These are phyloP conservation scores for Dicyrtoma fusca DNA, from an alignment of 2,888 invertebrate genomes.

Conservation along the genomic window DNA sequence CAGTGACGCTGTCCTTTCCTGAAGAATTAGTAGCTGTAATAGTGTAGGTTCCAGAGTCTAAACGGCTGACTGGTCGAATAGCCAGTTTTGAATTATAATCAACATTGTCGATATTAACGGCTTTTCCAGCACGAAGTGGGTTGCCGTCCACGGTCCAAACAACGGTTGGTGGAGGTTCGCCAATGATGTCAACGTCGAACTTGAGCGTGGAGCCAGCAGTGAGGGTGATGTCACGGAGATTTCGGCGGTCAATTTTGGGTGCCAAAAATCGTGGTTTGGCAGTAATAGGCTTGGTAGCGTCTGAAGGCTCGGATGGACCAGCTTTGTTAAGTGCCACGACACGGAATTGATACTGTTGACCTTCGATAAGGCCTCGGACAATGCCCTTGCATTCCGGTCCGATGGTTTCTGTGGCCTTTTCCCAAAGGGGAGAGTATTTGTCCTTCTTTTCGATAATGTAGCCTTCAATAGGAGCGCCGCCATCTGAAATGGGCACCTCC, in stretches of 20 bases:
- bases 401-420: conserved; percentile 82
- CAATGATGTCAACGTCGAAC: conserved; percentile 85
- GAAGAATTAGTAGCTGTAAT: conserved; percentile 84
- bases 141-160: conserved; percentile 89
- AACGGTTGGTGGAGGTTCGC: conserved; percentile 92
- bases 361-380: conserved; percentile 83
- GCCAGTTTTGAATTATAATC: conserved; percentile 87
- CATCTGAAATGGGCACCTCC: conserved; percentile 76
- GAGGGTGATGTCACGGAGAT: conserved; percentile 84
- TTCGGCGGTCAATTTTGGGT: conserved; percentile 93
- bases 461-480: conserved; percentile 91
- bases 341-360: conserved; percentile 89
- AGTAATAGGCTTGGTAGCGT: conserved; percentile 84
- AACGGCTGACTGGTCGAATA: conserved; percentile 77
- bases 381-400: conserved; percentile 74
- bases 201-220: conserved; percentile 92
- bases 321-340: conserved; percentile 88
- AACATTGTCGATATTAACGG: conserved; percentile 77
- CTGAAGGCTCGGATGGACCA: conserved; percentile 79
- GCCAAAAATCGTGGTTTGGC: conserved; percentile 81
- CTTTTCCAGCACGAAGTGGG: conserved; percentile 69
- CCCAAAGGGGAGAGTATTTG: conserved; percentile 78
- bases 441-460: conserved; percentile 93
- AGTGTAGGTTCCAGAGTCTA: conserved; percentile 84
- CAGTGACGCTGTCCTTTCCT: conserved; percentile 80